Base-by-base conservation (phyloP, 2,888 invertebrate species). In the Drosophila prostipennis region DNA sequence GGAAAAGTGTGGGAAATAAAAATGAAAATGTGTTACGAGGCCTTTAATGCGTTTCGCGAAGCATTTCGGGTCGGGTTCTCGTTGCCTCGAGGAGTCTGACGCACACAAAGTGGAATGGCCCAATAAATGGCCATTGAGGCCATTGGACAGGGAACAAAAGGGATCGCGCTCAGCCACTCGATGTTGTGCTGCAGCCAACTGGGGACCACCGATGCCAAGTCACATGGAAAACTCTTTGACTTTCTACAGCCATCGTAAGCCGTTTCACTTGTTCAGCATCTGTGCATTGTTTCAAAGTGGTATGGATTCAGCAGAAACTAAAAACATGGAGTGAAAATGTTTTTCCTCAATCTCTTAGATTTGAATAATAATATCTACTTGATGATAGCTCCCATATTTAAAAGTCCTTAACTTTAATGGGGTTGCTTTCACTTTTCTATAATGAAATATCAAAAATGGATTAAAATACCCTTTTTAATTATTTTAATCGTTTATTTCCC, bases 171-270 rank as follows among this genome's bases (percentile, higher is more conserved):
- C 60, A n/a, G 59, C 39, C 16, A 13, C 56, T 39, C 37, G 39
- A 40, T 32, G 23, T 45, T 64, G 39, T 19, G 54, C 39, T 65
- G 65, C 65, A 65, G 65, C 53, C 64, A 64, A 26, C 49, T 42
- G 36, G 54, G 45, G 57, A 52, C 57, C 39, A 37, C 40, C 39
- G 29, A 36, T 40, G 53, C 53, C 78, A 79, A 85, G 79, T 85
- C 78, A 78, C 74, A 85, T 84, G 84, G 82, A 85, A 85, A 85
- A 85, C 77, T 78, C 76, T 82, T 84, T 76, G 80, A 83, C 69
- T 72, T 74, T 64, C 56, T 58, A 64, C 37, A 59, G 58, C 55
- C 23, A 36, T 13, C 34, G 37, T 42, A 49, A 16, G 42, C 48
- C 53, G 37, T 16, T 11, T 16, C 8, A n/a, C 23, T n/a, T 5